Evolutionary conservation across 2,113 vertebrate genomes (phyloP).

Genomic region (Setophaga petechia): DNA sequence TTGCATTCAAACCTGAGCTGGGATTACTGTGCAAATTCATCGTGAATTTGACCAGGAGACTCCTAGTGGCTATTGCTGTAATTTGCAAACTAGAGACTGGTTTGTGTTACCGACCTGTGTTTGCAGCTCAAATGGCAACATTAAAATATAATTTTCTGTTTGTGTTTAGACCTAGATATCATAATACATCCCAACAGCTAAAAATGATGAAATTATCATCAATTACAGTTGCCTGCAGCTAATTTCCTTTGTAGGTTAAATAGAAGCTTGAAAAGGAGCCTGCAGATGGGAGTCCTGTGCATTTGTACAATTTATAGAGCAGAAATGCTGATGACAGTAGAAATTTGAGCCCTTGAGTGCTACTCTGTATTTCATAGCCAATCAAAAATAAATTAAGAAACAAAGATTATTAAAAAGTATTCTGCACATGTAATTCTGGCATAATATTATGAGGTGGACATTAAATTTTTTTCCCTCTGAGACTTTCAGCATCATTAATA

Average conservation of each 20-base stretch:
- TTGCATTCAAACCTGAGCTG: background rate
- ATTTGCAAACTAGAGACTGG: background rate
- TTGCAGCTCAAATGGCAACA: background rate
- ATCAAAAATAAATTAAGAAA: constrained; percentile 88
- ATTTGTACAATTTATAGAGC: constrained; percentile 70
- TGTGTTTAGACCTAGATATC: constrained; percentile 41
- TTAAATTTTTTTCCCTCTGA: constrained; percentile 72
- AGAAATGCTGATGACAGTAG: constrained; percentile 81
- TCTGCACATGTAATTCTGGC: constrained; percentile 71
- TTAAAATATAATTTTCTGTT: constrained; percentile 16
- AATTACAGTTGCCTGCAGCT: constrained; percentile 55
- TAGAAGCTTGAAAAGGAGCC: constrained; percentile 58
- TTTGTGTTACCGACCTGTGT: background rate
- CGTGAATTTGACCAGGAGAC: background rate
- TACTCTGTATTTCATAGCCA: constrained; percentile 80
- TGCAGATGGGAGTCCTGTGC: constrained; percentile 34
- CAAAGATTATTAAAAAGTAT: constrained; percentile 82
- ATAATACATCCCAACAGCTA: background rate
- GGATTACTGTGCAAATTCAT: background rate
- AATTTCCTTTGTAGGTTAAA: constrained; percentile 52
- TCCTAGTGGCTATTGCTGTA: background rate
- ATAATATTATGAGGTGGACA: constrained; percentile 73
- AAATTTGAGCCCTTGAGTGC: constrained; percentile 79
- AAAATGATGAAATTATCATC: constrained; percentile 58
- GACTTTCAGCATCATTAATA: constrained; percentile 71